These are phyloP conservation scores for Cynodonichthys magdalenae DNA, from an alignment of 2,797 vertebrate genomes.

Conservation along the genomic window DNA sequence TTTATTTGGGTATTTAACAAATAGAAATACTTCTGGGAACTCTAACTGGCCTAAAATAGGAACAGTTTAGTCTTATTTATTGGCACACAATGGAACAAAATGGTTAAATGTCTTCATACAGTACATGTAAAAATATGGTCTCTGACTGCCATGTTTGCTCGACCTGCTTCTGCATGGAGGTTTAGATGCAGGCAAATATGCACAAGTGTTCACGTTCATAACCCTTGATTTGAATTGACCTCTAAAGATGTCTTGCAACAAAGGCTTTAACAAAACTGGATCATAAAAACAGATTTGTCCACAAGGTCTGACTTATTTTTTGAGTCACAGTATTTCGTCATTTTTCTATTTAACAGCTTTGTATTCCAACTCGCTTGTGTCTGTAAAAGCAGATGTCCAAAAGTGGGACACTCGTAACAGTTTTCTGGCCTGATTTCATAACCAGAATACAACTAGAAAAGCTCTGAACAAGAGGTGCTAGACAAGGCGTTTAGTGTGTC, in stretches of 20 bases:
- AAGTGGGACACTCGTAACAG: background rate
- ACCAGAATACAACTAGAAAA: background rate
- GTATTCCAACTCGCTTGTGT: background rate
- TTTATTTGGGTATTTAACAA: no score
- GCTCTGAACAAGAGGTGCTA: background rate
- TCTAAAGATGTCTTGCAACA: background rate
- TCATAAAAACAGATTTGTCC: background rate
- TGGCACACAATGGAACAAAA: background rate
- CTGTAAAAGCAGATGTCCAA: background rate
- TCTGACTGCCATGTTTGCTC: background rate
- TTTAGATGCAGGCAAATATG: background rate
- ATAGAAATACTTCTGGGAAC: no score
- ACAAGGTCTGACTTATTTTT: background rate
- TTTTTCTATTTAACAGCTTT: background rate
- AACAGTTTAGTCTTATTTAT: no score
- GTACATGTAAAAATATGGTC: no score
- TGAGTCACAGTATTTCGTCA: background rate
- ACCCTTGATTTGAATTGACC: background rate
- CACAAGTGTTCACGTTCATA: background rate
- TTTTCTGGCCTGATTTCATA: background rate
- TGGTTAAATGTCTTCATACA: no score
- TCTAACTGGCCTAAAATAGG: no score
- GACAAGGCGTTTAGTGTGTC: background rate
- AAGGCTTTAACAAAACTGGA: background rate
- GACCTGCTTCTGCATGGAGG: background rate